These are phyloP conservation scores for Diadophis punctatus DNA, from an alignment of 2,113 vertebrate genomes.

Conservation along the genomic window DNA sequence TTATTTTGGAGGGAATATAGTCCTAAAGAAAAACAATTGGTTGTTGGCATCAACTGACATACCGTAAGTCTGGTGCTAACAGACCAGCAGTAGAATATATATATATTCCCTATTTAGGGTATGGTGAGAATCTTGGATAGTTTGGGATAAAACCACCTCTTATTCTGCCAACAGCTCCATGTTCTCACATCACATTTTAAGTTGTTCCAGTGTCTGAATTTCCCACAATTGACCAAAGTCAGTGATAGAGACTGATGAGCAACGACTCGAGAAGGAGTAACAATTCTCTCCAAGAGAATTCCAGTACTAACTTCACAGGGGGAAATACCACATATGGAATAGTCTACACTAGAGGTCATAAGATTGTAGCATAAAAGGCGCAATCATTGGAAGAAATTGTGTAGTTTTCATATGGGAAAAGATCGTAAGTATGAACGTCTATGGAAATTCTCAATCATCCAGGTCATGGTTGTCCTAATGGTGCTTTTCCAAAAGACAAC, in stretches of 20 bases:
- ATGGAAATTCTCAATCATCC: not conserved
- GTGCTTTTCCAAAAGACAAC: not conserved
- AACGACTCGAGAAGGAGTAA: not conserved
- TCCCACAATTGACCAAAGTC: not conserved
- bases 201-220: not conserved
- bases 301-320: not conserved
- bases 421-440: not conserved
- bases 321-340: not conserved
- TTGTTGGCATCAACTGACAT: not conserved
- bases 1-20: not conserved
- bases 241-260: not conserved
- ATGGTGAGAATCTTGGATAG: not conserved
- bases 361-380: not conserved
- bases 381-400: not conserved
- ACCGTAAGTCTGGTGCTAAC: not conserved
- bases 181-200: not conserved
- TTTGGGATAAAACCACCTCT: not conserved
- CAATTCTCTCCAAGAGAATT: not conserved
- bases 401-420: not conserved
- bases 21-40: not conserved
- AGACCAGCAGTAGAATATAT: not conserved
- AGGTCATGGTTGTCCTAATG: not conserved
- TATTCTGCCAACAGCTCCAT: not conserved
- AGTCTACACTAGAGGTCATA: not conserved
- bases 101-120: not conserved